Conservation (phyloP, 1,140 invertebrate genomes). For the Micrasema minimum region DNA sequence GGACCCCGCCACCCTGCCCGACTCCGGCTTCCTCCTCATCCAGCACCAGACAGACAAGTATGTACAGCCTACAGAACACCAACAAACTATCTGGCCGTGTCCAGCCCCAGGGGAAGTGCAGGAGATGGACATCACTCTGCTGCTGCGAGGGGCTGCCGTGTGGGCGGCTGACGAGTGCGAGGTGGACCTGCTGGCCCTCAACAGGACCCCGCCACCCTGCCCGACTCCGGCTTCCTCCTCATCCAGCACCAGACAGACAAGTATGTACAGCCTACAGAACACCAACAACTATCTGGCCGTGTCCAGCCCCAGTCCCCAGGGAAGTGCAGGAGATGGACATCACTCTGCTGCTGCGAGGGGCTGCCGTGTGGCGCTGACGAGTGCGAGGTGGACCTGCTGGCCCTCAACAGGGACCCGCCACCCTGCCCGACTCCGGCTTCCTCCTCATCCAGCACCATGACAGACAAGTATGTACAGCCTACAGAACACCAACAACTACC, state of each 20-base stretch:
- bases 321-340: slow-evolving; percentile 99
- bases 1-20: slow-evolving; percentile 75
- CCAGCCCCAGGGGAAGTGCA: slow-evolving; percentile 95
- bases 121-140: slow-evolving; percentile 94
- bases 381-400: slow-evolving; percentile 94
- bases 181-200: slow-evolving; percentile 90
- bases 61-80: background rate
- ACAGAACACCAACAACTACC: slow-evolving; percentile 66
- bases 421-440: slow-evolving; percentile 83
- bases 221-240: slow-evolving; percentile 87
- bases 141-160: slow-evolving; percentile 86
- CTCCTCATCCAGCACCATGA: slow-evolving; percentile 90
- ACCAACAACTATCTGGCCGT: slow-evolving; percentile 75
- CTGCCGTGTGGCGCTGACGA: slow-evolving; percentile 94
- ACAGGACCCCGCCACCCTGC: slow-evolving; percentile 78
- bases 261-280: slow-evolving; percentile 51
- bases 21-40: slow-evolving; percentile 91
- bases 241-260: slow-evolving; percentile 88
- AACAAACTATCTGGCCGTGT: slow-evolving; percentile 81
- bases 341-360: slow-evolving; percentile 84
- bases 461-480: too few relatives aligned
- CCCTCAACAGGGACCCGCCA: slow-evolving; percentile 80
- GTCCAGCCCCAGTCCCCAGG: slow-evolving; percentile 92
- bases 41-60: slow-evolving; percentile 87
- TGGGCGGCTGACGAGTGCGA: slow-evolving; percentile 97